Conservation (phyloP, 2,113 vertebrate species). For the Rhea americana region DNA sequence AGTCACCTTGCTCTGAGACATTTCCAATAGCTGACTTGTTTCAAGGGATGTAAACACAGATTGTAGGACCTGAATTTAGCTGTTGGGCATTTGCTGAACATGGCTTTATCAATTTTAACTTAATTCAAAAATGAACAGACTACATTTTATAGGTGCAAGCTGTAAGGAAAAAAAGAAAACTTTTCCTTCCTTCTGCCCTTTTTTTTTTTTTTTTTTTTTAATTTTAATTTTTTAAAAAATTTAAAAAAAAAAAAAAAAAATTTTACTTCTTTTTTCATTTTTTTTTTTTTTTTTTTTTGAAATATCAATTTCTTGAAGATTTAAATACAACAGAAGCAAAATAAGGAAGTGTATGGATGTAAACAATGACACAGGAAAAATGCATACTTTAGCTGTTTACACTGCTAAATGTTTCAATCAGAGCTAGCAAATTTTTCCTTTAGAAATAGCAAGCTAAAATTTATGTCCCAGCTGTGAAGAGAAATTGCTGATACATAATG, state of each 20-base stretch:
- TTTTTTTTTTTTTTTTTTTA: no score
- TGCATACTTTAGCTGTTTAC: not conserved
- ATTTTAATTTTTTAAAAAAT: no score
- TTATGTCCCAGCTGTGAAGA: conserved; percentile 36
- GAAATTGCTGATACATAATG: conserved; percentile 30
- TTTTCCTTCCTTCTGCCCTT: not conserved
- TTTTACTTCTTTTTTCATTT: no score
- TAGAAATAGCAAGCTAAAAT: conserved; percentile 44
- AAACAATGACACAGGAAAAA: conserved; percentile 1
- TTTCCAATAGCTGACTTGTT: not conserved
- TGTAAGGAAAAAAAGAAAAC: not conserved
- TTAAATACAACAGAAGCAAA: conserved; percentile 28
- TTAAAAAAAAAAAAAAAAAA: no score
- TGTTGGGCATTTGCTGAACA: not conserved
- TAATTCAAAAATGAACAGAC: not conserved
- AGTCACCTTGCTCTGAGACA: not conserved
- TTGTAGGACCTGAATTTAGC: not conserved
- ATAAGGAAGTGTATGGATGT: not conserved
- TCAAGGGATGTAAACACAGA: not conserved
- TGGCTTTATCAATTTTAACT: not conserved
- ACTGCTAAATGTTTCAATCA: conserved; percentile 4
- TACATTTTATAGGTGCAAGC: not conserved
- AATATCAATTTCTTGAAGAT: not conserved
- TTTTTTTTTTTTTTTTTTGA: not conserved
- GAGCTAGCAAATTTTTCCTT: conserved; percentile 34